Percentiles rank a stretch among this genome's conserved stretches.
phyloP scores from a whole-genome alignment of 2,797 vertebrate genomes.

The Huso huso region DNA sequence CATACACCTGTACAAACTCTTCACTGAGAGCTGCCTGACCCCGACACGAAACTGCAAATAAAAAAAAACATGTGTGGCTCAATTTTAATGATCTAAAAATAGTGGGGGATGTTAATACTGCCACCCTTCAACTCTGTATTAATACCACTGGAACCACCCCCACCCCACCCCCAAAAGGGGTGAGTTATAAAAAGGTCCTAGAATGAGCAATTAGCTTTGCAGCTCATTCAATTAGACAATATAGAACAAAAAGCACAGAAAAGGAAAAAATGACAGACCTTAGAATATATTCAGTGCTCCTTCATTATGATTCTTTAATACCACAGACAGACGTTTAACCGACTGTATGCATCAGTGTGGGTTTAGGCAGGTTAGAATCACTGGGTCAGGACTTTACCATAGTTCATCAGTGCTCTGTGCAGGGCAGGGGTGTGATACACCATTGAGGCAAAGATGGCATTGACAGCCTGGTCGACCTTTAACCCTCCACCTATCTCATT shows the following conservation, averaged over 20 bases:
- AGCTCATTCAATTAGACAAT: background rate
- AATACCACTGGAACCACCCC: too few relatives aligned
- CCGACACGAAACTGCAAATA: conserved; percentile 68
- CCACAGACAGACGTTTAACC: too few relatives aligned
- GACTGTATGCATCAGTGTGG: too few relatives aligned
- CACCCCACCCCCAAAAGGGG: too few relatives aligned
- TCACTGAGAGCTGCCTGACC: conserved; percentile 70
- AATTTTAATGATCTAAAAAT: too few relatives aligned
- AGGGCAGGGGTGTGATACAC: conserved; percentile 89
- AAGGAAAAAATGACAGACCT: background rate
- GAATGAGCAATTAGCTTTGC: background rate
- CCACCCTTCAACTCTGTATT: too few relatives aligned
- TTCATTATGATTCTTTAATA: too few relatives aligned
- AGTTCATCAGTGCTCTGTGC: conserved; percentile 71
- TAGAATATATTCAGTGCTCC: too few relatives aligned
- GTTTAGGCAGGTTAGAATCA: background rate
- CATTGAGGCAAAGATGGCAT: conserved; percentile 92
- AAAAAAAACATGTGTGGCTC: conserved; percentile 22
- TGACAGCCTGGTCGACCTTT: conserved; percentile 90
- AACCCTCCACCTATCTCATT: conserved; percentile 78
- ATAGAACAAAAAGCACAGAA: background rate
- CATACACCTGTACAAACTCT: conserved; percentile 82
- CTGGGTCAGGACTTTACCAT: conserved; percentile 59
- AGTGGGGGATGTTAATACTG: too few relatives aligned
- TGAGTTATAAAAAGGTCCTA: too few relatives aligned